Evolutionary conservation across 2,888 invertebrate species (phyloP).

Genomic region (Xestia xanthographa): DNA sequence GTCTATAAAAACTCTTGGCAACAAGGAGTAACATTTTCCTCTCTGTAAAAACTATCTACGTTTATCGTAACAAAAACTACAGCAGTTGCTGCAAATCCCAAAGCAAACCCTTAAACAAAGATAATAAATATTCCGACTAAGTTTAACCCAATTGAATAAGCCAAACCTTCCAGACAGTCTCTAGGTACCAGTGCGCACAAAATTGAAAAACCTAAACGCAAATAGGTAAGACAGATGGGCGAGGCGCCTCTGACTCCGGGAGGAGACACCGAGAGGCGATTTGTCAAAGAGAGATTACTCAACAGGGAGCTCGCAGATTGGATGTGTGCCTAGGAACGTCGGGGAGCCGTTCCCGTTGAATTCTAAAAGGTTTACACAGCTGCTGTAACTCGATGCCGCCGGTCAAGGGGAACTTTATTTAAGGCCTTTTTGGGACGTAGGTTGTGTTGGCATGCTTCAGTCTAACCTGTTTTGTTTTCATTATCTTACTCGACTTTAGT

Average conservation of each 20-base stretch:
- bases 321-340: slow-evolving; percentile 53
- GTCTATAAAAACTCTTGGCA: neutral
- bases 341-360: slow-evolving; percentile 33
- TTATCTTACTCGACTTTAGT: neutral
- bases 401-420: slow-evolving; percentile 31
- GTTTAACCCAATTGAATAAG: slow-evolving; percentile 47
- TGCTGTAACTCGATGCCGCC: slow-evolving; percentile 45
- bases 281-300: slow-evolving; percentile 70
- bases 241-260: slow-evolving; percentile 36
- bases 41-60: slow-evolving; percentile 5
- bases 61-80: slow-evolving; percentile 11
- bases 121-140: slow-evolving; percentile 40
- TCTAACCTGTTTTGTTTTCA: slow-evolving; percentile 5
- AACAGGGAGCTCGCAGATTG: slow-evolving; percentile 55
- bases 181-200: slow-evolving; percentile 31
- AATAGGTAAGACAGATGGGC: slow-evolving; percentile 59
- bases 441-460: neutral
- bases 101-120: slow-evolving; percentile 19
- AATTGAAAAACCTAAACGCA: slow-evolving; percentile 61
- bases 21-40: slow-evolving; percentile 2
- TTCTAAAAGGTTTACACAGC: slow-evolving; percentile 62
- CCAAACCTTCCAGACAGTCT: slow-evolving; percentile 40
- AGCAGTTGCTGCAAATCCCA: slow-evolving; percentile 4
- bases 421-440: neutral
- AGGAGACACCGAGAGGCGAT: slow-evolving; percentile 64